Base-by-base conservation (phyloP, 2,888 invertebrate genomes). In the Morpho deidamia region DNA sequence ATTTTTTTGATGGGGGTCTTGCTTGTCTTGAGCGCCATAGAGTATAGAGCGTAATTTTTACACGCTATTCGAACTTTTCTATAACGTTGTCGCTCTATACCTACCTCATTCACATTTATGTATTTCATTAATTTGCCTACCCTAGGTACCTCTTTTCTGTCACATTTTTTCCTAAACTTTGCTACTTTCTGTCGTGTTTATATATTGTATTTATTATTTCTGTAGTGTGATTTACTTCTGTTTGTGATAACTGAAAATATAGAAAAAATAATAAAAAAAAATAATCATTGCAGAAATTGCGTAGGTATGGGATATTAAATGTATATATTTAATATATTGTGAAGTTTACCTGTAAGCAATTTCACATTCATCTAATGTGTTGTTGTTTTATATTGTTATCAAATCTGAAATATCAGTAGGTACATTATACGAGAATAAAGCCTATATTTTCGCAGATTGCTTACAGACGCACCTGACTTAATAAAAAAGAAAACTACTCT, bases 221-320 rank as follows among this genome's bases (percentile, higher is more conserved):
- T 82, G 83, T 87, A 87, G 86, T 82, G 86, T 85, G 83, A 73
- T 85, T 83, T 82, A 84, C 76, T 82, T 85, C 81, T 79, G 80
- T 86, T 87, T 85, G 76, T 84, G 74, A 80, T 80, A 81, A 79
- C 74, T 76, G 77, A 83, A 85, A 84, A 83, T 68, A 63, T 74
- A 71, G 78, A 81, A 79, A 44, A 57, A 55, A 73, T 56, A 72
- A 64, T 60, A 71, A 71, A 79, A 84, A 83, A 81, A 82, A 81
- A 76, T 73, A 67, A 61, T 72, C 73, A 73, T 73, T 72, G 70
- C 76, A 76, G 74, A 76, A 74, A 72, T 76, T 78, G 71, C 78
- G 82, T 72, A 68, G 72, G 74, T 76, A 78, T 74, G 76, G 78
- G 78, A 78, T 74, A 71, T 74, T 73, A 75, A 76, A 74, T 83